Percentiles rank a stretch among this genome's conserved stretches.
phyloP scores from a whole-genome alignment of 2,797 vertebrate species.

The Acropternis orthonyx region DNA sequence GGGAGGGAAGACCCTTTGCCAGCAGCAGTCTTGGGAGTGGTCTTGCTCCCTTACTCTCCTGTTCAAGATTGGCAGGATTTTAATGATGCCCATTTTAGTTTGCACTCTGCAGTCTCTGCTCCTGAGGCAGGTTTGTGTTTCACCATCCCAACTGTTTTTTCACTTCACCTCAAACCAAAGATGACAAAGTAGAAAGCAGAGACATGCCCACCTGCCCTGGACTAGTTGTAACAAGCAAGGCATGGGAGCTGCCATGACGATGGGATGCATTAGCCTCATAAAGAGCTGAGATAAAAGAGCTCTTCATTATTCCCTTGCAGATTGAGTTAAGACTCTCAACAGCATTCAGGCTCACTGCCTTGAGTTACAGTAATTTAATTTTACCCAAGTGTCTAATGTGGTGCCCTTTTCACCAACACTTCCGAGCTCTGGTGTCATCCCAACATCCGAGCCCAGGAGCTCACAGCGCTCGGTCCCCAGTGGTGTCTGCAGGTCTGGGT shows the following conservation, averaged over 20 bases:
- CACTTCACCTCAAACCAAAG: neutral
- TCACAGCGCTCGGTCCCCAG: neutral
- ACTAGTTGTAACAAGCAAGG: conserved; percentile 5
- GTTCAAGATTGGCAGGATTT: neutral
- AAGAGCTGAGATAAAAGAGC: conserved; percentile 37
- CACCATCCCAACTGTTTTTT: neutral
- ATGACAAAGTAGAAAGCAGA: neutral
- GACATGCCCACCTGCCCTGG: neutral
- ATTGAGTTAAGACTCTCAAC: conserved; percentile 55
- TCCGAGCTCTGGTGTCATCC: neutral
- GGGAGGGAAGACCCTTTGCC: neutral
- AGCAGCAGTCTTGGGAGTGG: neutral
- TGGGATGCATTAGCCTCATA: conserved; percentile 30
- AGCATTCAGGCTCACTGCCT: conserved; percentile 15
- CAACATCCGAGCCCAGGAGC: neutral
- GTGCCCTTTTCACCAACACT: neutral
- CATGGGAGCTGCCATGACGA: neutral
- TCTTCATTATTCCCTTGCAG: conserved; percentile 39
- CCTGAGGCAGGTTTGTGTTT: neutral
- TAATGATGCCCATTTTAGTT: neutral
- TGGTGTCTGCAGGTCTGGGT: neutral
- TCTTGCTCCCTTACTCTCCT: neutral
- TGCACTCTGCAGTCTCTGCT: neutral
- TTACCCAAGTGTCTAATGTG: neutral
- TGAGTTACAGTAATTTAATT: conserved; percentile 50